A percentile compares a stretch with the other conserved stretches of the same genome.
phyloP scores from a whole-genome alignment of 2,797 vertebrate genomes.

The Galagoides demidoff region DNA sequence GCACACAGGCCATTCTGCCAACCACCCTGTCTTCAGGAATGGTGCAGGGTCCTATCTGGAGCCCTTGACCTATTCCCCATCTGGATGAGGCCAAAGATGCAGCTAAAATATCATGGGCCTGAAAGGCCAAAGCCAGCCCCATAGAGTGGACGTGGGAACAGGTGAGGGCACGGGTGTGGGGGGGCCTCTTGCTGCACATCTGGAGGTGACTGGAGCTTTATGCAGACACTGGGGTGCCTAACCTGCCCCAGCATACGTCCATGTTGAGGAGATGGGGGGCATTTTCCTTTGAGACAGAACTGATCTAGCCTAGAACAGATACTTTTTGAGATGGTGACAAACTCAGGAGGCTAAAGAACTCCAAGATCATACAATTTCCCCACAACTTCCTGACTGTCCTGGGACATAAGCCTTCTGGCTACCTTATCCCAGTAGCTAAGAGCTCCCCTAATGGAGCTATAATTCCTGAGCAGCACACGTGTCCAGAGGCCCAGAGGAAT shows the following conservation, averaged over 20 bases:
- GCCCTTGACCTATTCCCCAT: background rate
- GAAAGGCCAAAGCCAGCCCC: background rate
- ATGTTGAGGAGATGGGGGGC: background rate
- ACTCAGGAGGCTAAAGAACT: background rate
- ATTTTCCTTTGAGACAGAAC: background rate
- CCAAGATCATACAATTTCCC: too few relatives aligned
- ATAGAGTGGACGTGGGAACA: background rate
- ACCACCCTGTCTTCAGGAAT: background rate
- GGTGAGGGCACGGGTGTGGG: background rate
- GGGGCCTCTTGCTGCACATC: too few relatives aligned
- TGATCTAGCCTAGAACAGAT: background rate
- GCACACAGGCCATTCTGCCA: background rate
- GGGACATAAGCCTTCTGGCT: background rate
- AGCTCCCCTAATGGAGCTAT: background rate
- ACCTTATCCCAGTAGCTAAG: background rate
- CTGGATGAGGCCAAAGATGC: background rate
- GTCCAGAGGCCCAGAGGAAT: background rate
- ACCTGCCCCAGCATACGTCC: accelerated
- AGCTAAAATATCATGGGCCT: background rate
- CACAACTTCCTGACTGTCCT: background rate
- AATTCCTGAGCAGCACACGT: accelerated
- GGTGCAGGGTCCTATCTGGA: background rate
- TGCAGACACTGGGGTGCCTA: background rate
- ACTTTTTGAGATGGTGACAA: background rate
- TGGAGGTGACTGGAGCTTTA: background rate